phyloP scores from a whole-genome alignment of 2,113 vertebrate species.

The Vicugna pacos region DNA sequence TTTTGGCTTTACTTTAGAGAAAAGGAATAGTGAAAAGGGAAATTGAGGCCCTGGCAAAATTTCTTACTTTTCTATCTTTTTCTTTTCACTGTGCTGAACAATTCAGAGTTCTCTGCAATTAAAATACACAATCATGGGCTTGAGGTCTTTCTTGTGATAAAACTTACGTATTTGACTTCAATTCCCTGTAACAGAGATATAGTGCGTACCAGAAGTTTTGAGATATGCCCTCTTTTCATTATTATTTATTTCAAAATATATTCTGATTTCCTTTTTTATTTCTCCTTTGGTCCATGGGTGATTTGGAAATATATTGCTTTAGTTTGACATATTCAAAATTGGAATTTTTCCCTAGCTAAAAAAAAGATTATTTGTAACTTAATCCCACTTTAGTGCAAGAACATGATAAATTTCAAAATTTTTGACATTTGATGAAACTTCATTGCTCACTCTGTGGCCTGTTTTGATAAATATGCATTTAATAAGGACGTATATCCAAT shows the following conservation, averaged over 20 bases:
- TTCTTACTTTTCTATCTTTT: background rate
- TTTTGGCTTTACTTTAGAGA: background rate
- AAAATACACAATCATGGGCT: background rate
- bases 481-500: background rate
- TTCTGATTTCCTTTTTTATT: background rate
- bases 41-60: background rate
- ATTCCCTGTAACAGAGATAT: background rate
- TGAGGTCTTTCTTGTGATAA: background rate
- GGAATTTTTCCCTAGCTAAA: background rate
- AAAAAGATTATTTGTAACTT: background rate
- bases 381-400: background rate
- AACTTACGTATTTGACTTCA: background rate
- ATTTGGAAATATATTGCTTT: background rate
- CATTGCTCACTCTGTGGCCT: background rate
- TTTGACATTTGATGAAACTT: background rate
- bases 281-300: background rate
- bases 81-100: background rate
- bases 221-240: background rate
- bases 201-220: background rate
- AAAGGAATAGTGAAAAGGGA: background rate
- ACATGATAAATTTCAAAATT: background rate
- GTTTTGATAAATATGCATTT: background rate
- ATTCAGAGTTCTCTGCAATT: background rate
- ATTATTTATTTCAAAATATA: background rate
- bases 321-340: background rate